Evolutionary conservation across 2,113 vertebrate genomes (phyloP).

Genomic region (Mastomys coucha): DNA sequence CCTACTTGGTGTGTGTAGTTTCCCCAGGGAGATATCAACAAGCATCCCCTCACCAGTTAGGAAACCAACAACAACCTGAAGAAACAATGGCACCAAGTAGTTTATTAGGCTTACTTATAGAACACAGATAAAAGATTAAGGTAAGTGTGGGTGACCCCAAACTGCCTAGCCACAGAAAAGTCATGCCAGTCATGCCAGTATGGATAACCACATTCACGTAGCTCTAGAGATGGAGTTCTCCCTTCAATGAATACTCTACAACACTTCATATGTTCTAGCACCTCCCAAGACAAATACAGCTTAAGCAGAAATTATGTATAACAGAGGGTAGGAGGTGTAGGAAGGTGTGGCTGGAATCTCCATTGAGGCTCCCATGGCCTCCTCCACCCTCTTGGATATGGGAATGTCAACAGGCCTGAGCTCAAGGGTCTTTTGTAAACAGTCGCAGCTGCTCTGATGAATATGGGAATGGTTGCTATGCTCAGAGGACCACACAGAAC

Average conservation of each 20-base stretch:
- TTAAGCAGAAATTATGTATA: not conserved
- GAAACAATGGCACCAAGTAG: not conserved
- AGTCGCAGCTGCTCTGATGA: not conserved
- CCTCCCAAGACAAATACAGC: not conserved
- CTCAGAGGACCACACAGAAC: not conserved
- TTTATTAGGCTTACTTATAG: not conserved
- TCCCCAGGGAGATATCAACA: not conserved
- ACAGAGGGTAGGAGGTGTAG: too few relatives aligned
- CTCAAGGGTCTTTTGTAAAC: not conserved
- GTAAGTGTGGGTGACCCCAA: not conserved
- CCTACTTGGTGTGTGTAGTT: not conserved
- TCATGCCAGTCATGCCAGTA: not conserved
- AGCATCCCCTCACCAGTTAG: not conserved
- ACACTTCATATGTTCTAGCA: not conserved
- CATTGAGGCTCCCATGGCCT: not conserved
- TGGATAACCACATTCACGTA: too few relatives aligned
- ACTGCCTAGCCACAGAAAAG: not conserved
- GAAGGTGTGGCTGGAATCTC: not conserved
- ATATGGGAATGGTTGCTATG: not conserved
- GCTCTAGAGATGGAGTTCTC: not conserved
- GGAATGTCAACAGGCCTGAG: not conserved
- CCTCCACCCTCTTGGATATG: not conserved
- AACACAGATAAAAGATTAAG: not conserved
- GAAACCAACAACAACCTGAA: not conserved
- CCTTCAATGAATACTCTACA: not conserved